These are phyloP conservation scores for Bos javanicus DNA, from an alignment of 2,113 vertebrate species.

Conservation along the genomic window DNA sequence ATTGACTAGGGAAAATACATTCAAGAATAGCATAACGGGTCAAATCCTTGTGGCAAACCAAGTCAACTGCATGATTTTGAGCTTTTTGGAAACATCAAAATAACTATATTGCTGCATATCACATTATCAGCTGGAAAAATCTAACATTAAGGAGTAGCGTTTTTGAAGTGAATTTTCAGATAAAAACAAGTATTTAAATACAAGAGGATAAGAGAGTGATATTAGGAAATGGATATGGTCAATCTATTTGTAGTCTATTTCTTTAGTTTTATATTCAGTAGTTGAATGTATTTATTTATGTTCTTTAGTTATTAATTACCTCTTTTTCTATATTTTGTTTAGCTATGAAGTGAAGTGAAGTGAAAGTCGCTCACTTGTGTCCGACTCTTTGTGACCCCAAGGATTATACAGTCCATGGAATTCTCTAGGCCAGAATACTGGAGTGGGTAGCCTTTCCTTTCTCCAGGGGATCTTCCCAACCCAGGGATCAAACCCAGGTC, in stretches of 20 bases:
- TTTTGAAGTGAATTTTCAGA: neutral
- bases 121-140: neutral
- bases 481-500: neutral
- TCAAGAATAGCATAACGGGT: neutral
- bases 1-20: neutral
- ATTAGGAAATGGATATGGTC: neutral
- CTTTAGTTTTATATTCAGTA: neutral
- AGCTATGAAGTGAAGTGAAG: neutral
- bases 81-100: neutral
- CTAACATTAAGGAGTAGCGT: neutral
- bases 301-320: neutral
- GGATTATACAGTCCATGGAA: neutral
- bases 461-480: neutral
- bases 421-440: neutral
- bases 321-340: neutral
- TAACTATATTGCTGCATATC: neutral
- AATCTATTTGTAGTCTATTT: neutral
- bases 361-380: neutral
- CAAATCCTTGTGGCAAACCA: neutral
- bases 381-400: neutral
- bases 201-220: neutral
- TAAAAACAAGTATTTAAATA: neutral
- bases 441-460: neutral
- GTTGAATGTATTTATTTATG: neutral
- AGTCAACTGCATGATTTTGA: neutral